phyloP scores from a whole-genome alignment of 2,888 invertebrate genomes.

The Oscheius sp. region DNA sequence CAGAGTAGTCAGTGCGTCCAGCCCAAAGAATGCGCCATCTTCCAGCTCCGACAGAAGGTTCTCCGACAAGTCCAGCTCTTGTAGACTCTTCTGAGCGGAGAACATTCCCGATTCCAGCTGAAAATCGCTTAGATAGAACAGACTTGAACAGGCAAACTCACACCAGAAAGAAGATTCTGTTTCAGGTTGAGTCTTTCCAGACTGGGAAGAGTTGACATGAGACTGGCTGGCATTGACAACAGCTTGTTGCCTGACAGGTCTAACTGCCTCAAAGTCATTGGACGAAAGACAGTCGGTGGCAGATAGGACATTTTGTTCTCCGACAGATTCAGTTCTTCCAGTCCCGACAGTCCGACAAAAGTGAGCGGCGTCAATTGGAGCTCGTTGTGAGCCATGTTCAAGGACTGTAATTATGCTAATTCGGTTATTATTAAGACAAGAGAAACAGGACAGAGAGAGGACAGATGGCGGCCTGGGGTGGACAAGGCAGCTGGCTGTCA shows the following conservation, averaged over 20 bases:
- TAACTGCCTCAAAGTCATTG: constrained; percentile 39
- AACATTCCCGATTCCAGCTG: constrained; percentile 62
- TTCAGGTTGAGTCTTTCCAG: constrained; percentile 39
- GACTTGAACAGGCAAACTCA: constrained; percentile 31
- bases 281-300: constrained; percentile 52
- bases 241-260: constrained; percentile 53
- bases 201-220: constrained; percentile 43
- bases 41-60: constrained; percentile 57
- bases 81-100: constrained; percentile 45
- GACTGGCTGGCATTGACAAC: constrained; percentile 49
- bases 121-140: neutral
- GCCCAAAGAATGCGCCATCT: constrained; percentile 51
- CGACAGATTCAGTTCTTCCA: constrained; percentile 44
- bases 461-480: neutral
- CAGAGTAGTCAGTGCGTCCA: constrained; percentile 44
- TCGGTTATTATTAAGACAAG: constrained; percentile 19
- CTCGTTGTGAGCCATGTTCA: constrained; percentile 50
- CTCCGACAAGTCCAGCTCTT: constrained; percentile 47
- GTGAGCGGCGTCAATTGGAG: constrained; percentile 50
- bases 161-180: constrained; percentile 51
- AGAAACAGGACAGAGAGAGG: constrained; percentile 9
- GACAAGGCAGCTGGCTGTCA: constrained; percentile 25
- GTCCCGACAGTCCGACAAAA: constrained; percentile 45
- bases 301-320: constrained; percentile 50
- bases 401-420: constrained; percentile 45